Conservation (phyloP, 2,888 invertebrate genomes). For the Lottia scabra region DNA sequence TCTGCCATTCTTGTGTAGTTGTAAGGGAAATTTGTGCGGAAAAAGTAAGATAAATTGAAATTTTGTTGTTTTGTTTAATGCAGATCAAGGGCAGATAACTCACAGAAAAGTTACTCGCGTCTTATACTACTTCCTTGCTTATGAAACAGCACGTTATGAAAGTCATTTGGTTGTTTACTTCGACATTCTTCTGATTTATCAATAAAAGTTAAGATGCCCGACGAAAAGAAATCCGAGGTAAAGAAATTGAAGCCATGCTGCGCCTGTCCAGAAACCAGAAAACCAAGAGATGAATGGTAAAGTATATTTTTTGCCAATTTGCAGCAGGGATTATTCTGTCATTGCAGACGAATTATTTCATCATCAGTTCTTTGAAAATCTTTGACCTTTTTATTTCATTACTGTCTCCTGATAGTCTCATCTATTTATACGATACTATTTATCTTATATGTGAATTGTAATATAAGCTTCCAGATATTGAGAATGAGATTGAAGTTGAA, state of each 20-base stretch:
- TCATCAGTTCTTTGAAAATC: no score
- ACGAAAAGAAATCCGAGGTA: constrained; percentile 30
- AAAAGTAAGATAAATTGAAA: not conserved
- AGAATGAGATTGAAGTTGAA: no score
- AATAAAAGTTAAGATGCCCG: constrained; percentile 19
- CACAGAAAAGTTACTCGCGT: constrained; percentile 4
- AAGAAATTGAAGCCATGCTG: constrained; percentile 91
- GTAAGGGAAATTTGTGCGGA: not conserved
- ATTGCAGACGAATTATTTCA: no score
- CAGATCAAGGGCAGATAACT: constrained; percentile 10
- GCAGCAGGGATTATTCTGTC: no score
- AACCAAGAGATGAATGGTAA: constrained; percentile 89
- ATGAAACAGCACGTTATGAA: constrained; percentile 3
- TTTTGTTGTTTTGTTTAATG: not conserved
- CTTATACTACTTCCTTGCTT: not conserved
- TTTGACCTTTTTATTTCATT: no score
- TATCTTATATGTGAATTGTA: no score
- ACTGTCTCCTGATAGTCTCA: no score
- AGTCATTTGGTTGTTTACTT: not conserved
- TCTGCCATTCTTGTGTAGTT: constrained; percentile 25
- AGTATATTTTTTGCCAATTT: constrained; percentile 47
- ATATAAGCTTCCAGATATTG: no score
- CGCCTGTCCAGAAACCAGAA: constrained; percentile 96
- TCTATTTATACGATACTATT: no score
- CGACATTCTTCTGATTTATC: constrained; percentile 2